Percentiles rank a stretch among this genome's conserved stretches.
These are phyloP conservation scores for Nomada fabriciana DNA, from an alignment of 2,888 invertebrate genomes.

Conservation along the genomic window DNA sequence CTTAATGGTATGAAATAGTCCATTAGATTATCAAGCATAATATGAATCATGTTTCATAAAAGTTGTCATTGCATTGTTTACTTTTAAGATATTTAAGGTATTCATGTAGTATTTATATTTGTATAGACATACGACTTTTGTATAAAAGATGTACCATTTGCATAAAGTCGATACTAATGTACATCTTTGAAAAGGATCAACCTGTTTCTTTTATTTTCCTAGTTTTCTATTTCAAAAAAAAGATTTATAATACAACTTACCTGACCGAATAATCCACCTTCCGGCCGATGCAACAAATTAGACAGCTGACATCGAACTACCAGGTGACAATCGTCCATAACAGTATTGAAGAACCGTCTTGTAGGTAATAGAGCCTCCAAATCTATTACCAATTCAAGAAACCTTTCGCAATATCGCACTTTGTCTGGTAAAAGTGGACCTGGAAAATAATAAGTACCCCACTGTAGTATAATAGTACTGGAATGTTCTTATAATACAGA, in stretches of 20 bases:
- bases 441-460: conserved; percentile 53
- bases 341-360: conserved; percentile 97
- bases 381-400: conserved; percentile 97
- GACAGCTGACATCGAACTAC: conserved; percentile 95
- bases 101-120: conserved; percentile 67
- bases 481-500: background rate
- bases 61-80: conserved; percentile 19
- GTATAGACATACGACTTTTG: conserved; percentile 58
- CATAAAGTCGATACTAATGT: conserved; percentile 52
- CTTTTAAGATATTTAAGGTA: conserved; percentile 50
- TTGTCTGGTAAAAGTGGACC: conserved; percentile 84
- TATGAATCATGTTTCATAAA: conserved; percentile 31
- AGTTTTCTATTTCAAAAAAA: conserved; percentile 25
- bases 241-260: conserved; percentile 86
- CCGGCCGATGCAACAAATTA: conserved; percentile 89
- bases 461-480: background rate
- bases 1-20: conserved; percentile 35
- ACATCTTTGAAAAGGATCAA: conserved; percentile 36
- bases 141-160: conserved; percentile 57
- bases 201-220: conserved; percentile 31
- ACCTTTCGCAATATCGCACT: conserved; percentile 95
- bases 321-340: conserved; percentile 97
- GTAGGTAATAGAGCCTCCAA: conserved; percentile 98
- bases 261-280: conserved; percentile 96
- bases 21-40: conserved; percentile 18